A percentile compares a stretch with the other conserved stretches of the same genome.
These are phyloP conservation scores for Butastur rufipennis DNA, from an alignment of 2,113 vertebrate species.

Conservation along the genomic window DNA sequence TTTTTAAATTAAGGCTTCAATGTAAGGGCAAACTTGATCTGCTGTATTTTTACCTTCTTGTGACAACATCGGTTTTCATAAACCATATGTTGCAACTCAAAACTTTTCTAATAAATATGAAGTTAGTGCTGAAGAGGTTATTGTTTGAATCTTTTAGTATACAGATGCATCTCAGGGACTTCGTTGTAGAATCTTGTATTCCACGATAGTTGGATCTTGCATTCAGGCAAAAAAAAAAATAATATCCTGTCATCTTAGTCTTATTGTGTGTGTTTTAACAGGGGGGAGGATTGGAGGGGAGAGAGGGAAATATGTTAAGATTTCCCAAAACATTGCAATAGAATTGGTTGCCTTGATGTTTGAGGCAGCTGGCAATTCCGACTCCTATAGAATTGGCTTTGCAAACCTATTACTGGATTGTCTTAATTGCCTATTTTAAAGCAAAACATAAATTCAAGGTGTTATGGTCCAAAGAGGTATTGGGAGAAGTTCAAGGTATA, in stretches of 20 bases:
- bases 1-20: neutral
- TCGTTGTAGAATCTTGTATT: neutral
- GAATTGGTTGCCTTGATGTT: neutral
- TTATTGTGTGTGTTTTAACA: neutral
- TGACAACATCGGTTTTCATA: neutral
- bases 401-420: neutral
- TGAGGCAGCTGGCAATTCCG: neutral
- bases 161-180: slow-evolving; percentile 39
- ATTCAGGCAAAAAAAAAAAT: neutral
- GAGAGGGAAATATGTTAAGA: neutral
- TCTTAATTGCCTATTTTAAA: neutral
- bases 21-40: neutral
- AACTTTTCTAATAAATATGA: slow-evolving; percentile 9
- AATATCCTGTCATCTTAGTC: neutral
- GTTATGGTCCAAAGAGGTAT: neutral
- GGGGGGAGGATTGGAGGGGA: neutral
- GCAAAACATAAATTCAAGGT: neutral
- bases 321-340: neutral
- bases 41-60: slow-evolving; percentile 21
- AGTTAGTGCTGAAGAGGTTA: slow-evolving; percentile 36
- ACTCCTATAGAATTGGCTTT: neutral
- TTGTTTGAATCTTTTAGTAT: slow-evolving; percentile 33
- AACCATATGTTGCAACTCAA: neutral
- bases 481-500: neutral
- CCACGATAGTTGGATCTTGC: neutral